Evolutionary conservation across 2,888 invertebrate genomes (phyloP).

Genomic region (Parelbella ahira): DNA sequence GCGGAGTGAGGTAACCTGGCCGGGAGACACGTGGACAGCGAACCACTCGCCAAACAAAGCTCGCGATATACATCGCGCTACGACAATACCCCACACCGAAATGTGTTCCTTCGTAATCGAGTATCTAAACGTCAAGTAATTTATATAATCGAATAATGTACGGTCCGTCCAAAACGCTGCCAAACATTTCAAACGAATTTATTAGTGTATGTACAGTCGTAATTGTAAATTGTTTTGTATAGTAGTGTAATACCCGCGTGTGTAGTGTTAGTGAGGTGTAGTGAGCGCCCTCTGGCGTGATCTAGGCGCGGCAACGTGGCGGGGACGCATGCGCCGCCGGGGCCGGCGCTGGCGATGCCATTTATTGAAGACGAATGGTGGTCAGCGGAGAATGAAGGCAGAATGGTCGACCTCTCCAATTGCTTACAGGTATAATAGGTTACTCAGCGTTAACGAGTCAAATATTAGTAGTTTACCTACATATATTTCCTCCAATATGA

Average conservation of each 20-base stretch:
- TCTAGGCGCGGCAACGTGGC: slow-evolving; percentile 78
- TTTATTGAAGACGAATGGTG: slow-evolving; percentile 98
- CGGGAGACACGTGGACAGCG: slow-evolving; percentile 34
- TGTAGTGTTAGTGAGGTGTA: slow-evolving; percentile 49
- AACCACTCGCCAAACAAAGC: slow-evolving; percentile 8
- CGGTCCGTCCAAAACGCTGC: slow-evolving; percentile 75
- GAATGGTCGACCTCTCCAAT: slow-evolving; percentile 94
- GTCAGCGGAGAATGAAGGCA: slow-evolving; percentile 97
- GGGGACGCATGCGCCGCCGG: slow-evolving; percentile 83
- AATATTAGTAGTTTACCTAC: too few species aligned
- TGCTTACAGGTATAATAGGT: slow-evolving; percentile 94
- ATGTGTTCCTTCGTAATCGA: slow-evolving; percentile 65
- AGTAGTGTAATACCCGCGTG: slow-evolving; percentile 47
- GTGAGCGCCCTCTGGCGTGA: slow-evolving; percentile 63
- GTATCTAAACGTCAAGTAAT: slow-evolving; percentile 56
- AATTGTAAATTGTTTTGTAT: slow-evolving; percentile 31
- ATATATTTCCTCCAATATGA: too few species aligned
- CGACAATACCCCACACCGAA: slow-evolving; percentile 32
- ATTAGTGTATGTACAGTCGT: slow-evolving; percentile 44
- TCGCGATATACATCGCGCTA: slow-evolving; percentile 29
- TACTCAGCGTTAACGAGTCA: too few species aligned
- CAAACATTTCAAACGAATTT: slow-evolving; percentile 76
- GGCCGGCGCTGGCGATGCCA: slow-evolving; percentile 91
- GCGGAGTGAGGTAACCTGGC: slow-evolving; percentile 76
- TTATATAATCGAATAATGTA: slow-evolving; percentile 72